Evolutionary conservation across 2,888 invertebrate genomes (phyloP), one percentile per base, ranked within the genome.

Genomic region (Aquatica leii): DNA sequence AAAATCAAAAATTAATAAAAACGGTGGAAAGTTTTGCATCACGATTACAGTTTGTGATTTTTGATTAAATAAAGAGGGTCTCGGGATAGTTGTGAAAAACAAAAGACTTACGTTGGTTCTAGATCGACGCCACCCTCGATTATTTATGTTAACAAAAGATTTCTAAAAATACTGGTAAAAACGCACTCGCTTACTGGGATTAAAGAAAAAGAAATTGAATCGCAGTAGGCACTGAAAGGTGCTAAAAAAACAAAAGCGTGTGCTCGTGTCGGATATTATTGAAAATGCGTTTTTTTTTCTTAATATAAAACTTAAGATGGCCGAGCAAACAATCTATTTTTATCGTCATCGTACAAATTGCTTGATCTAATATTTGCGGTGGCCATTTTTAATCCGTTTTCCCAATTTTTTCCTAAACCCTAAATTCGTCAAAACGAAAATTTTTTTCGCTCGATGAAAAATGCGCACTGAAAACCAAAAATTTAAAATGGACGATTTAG

Each of bases 311-410:
- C 67, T 73, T 77, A 80, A 80, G 74, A 81, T 81, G 81, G 81
- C 80, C 74, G 81, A 75, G 70, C 78, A 80, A 81, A 80, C 74
- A 79, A 69, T 78, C 79, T 80, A 80, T 81, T 81, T 81, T 80
- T 81, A 80, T 79, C 76, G 59, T 49, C 62, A 59, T 54, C 58
- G 56, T 51, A 57, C 62, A 59, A 67, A 68, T 68, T 68, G 66
- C 68, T 56, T 65, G 67, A 65, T 68, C 74, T 68, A 73, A 76
- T 76, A 74, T 76, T 74, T 74, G 72, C 65, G 68, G 72, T 71
- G 69, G 71, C 71, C 70, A 73, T 73, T 73, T 72, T 71, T 63
- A 61, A 50, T 18, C 41, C n/a, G n/a, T 56, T 61, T 56, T 55
- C 14, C 11, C 41, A 17, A 48, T 17, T 18, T n/a, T 48, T 21